A percentile compares a stretch with the other conserved stretches of the same genome.
Evolutionary conservation across 2,888 invertebrate species (phyloP).

Genomic region (Folsomia candida): DNA sequence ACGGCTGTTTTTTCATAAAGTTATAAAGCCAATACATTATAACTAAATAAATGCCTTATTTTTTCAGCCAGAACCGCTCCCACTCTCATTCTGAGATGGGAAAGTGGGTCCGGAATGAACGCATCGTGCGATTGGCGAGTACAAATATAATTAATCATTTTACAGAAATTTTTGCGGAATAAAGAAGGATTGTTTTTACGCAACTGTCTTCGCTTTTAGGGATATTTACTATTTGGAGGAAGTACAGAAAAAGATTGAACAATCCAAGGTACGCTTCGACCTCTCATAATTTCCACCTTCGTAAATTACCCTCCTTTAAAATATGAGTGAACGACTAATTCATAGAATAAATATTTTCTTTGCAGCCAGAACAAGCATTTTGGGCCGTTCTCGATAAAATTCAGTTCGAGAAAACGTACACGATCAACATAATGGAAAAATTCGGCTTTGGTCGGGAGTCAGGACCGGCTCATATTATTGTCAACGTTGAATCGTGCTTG

Average conservation of each 20-base stretch:
- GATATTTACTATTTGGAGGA: slow-evolving; percentile 39
- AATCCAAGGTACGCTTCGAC: slow-evolving; percentile 17
- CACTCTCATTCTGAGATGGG: slow-evolving; percentile 33
- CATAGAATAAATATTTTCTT: not conserved
- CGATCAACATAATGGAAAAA: slow-evolving; percentile 27
- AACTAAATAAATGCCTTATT: too few relatives aligned
- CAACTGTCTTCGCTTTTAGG: too few relatives aligned
- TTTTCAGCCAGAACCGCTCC: slow-evolving; percentile 25
- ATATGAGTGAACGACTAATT: too few relatives aligned
- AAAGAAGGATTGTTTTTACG: too few relatives aligned
- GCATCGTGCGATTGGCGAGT: slow-evolving; percentile 43
- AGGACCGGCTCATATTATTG: not conserved
- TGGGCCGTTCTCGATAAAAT: slow-evolving; percentile 27
- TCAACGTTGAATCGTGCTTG: slow-evolving; percentile 35
- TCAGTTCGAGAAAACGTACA: slow-evolving; percentile 27
- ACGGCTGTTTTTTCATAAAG: too few relatives aligned
- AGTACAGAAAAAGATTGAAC: slow-evolving; percentile 22
- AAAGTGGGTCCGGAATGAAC: slow-evolving; percentile 38
- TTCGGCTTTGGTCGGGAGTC: slow-evolving; percentile 21
- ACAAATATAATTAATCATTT: too few relatives aligned
- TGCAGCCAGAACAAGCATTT: slow-evolving; percentile 35
- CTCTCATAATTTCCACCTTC: too few relatives aligned
- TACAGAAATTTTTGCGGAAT: too few relatives aligned
- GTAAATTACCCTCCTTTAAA: too few relatives aligned
- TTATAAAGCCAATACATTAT: too few relatives aligned